Evolutionary conservation across 2,113 vertebrate species (phyloP), one percentile per base, ranked within the genome.

Genomic region (Lasiurus cinereus): DNA sequence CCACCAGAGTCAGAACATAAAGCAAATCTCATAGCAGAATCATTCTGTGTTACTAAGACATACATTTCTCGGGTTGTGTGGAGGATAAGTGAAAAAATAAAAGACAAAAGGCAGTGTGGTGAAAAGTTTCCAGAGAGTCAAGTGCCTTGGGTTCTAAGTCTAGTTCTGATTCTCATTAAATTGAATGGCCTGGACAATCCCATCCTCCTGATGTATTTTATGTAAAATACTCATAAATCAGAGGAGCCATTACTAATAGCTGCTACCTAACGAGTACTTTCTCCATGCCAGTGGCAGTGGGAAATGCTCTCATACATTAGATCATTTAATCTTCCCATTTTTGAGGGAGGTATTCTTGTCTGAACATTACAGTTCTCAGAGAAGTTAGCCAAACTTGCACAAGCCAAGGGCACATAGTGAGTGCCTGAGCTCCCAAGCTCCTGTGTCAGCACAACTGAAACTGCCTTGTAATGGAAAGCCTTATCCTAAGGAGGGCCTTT

Each of bases 21-120:
- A 90, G 76, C 24, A 48, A n/a, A n/a, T 83, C 22, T 88, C 54
- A 29, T 15, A 52, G 50, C 18, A 72, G 54, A 77, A 33, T 74
- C 36, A 77, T 18, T 82, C 8, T 59, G 4, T 79, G 43, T 94
- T 79, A 84, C n/a, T 93, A 90, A 92, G 33, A 83, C 82, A 52
- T 39, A 73, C 6, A 33, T 87, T 64, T 83, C 21, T 94, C 36
- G n/a, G 4, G 18, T 36, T 91, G 33, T 82, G 8, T 46, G 31
- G 14, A 64, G 67, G 12, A 21, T 18, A 66, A 6, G 2, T 52
- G 3, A 86, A 73, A 82, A 6, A 70, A 83, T 27, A 5, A 88
- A 36, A 67, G 70, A 74, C 19, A 36, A 74, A 76, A 48, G 13
- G 15, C 8, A 27, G 31, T 18, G 52, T 59, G 78, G 9, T 46